Conservation (phyloP, 2,888 invertebrate genomes). For the Nasonia oneida region DNA sequence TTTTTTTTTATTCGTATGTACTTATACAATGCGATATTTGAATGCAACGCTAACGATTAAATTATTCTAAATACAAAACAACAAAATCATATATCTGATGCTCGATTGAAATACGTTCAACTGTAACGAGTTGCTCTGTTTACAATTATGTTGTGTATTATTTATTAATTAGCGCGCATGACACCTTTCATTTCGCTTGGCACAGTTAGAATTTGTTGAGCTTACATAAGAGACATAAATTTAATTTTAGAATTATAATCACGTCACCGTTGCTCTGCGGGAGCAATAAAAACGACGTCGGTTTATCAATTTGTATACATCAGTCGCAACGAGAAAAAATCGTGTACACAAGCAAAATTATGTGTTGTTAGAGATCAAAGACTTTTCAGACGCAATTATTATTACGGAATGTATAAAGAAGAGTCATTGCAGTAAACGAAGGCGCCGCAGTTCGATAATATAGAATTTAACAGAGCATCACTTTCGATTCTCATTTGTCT, state of each 20-base stretch:
- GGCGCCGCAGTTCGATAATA: slow-evolving; percentile 26
- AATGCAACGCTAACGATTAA: not conserved
- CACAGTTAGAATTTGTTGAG: slow-evolving; percentile 57
- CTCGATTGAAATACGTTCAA: slow-evolving; percentile 31
- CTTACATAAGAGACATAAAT: slow-evolving; percentile 41
- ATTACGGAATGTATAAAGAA: slow-evolving; percentile 12
- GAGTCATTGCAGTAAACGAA: slow-evolving; percentile 34
- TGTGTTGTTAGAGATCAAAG: not conserved
- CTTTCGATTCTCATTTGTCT: slow-evolving; percentile 32
- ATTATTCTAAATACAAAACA: not conserved
- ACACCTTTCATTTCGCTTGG: slow-evolving; percentile 44
- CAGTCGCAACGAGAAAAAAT: not conserved
- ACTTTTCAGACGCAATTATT: slow-evolving; percentile 46
- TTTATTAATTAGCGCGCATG: slow-evolving; percentile 27
- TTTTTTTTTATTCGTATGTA: slow-evolving; percentile 31
- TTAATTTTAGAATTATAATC: slow-evolving; percentile 46
- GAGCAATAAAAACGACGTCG: slow-evolving; percentile 20
- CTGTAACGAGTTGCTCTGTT: slow-evolving; percentile 4
- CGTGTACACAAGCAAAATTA: not conserved
- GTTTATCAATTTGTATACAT: slow-evolving; percentile 38
- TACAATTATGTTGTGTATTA: not conserved
- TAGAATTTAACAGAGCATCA: slow-evolving; percentile 9
- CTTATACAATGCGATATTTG: not conserved
- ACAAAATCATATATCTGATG: not conserved
- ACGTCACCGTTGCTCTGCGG: not conserved